phyloP scores from a whole-genome alignment of 2,113 vertebrate genomes.

The Callopanchax toddi region DNA sequence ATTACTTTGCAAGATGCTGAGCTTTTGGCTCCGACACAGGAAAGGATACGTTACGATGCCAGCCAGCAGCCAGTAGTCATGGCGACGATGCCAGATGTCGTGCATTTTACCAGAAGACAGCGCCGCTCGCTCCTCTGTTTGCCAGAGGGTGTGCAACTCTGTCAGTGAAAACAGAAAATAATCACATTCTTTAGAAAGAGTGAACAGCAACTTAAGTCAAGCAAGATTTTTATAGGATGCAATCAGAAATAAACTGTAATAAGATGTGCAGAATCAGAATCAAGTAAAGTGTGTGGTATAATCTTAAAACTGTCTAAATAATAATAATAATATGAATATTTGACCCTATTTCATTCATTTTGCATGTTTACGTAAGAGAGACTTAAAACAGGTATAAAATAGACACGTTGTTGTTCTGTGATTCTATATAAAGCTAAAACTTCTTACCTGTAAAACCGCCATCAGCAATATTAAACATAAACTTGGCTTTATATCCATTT shows the following conservation, averaged over 20 bases:
- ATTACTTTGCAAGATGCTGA: slow-evolving; percentile 22
- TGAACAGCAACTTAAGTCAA: not conserved
- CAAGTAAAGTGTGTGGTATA: too few species aligned
- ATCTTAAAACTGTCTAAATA: too few species aligned
- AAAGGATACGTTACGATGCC: slow-evolving; percentile 98
- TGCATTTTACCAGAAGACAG: slow-evolving; percentile 95
- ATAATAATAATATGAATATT: too few species aligned
- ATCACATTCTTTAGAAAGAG: slow-evolving; percentile 2
- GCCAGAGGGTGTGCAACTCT: slow-evolving; percentile 98
- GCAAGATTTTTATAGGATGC: too few species aligned
- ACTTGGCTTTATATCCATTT: slow-evolving; percentile 85
- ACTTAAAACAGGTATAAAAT: too few species aligned
- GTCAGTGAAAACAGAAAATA: slow-evolving; percentile 25
- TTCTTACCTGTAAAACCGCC: slow-evolving; percentile 94
- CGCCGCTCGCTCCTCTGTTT: slow-evolving; percentile 94
- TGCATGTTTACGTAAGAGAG: too few species aligned
- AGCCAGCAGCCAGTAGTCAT: slow-evolving; percentile 97
- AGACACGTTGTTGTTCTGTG: too few species aligned
- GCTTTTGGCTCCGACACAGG: slow-evolving; percentile 4
- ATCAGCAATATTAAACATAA: slow-evolving; percentile 99
- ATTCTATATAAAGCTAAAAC: too few species aligned
- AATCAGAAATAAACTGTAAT: too few species aligned
- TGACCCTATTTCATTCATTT: too few species aligned
- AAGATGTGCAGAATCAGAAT: too few species aligned
- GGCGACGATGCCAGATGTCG: slow-evolving; percentile 97